Evolutionary conservation across 2,113 vertebrate genomes (phyloP).

Genomic region (Regulus satrapa): DNA sequence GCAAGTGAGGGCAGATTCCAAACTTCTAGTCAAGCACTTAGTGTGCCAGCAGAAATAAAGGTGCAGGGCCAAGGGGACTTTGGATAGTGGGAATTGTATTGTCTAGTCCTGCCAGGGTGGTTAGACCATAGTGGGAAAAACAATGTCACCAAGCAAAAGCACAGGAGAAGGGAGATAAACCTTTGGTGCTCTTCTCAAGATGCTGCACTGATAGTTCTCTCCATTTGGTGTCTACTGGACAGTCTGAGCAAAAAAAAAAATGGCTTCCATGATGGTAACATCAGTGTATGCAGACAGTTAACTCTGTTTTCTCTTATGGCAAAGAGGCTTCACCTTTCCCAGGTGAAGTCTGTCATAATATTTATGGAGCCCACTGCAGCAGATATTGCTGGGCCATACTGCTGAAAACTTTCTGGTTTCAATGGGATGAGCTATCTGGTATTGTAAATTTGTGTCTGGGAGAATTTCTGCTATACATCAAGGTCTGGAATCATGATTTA

Average conservation of each 20-base stretch:
- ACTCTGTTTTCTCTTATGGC: neutral
- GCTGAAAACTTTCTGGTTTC: neutral
- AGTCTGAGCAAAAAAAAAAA: neutral
- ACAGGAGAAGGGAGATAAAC: rapidly evolving
- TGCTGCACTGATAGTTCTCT: neutral
- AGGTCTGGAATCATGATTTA: neutral
- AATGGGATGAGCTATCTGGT: neutral
- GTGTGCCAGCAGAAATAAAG: neutral
- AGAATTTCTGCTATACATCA: neutral
- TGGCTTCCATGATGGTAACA: neutral
- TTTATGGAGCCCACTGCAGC: neutral
- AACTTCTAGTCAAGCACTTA: neutral
- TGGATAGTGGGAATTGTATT: neutral
- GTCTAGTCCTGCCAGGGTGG: neutral
- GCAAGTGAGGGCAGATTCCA: neutral
- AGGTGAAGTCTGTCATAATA: neutral
- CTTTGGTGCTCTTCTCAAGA: neutral
- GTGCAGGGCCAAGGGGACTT: neutral
- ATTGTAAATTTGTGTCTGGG: neutral
- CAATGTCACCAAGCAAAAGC: neutral
- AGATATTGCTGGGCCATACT: neutral
- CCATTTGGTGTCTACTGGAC: neutral
- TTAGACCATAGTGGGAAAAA: neutral
- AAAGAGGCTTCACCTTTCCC: too few species aligned
- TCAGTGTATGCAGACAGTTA: neutral